Evolutionary conservation across 2,797 vertebrate species (phyloP), one percentile per base, ranked within the genome.

Genomic region (Dipus sagitta): DNA sequence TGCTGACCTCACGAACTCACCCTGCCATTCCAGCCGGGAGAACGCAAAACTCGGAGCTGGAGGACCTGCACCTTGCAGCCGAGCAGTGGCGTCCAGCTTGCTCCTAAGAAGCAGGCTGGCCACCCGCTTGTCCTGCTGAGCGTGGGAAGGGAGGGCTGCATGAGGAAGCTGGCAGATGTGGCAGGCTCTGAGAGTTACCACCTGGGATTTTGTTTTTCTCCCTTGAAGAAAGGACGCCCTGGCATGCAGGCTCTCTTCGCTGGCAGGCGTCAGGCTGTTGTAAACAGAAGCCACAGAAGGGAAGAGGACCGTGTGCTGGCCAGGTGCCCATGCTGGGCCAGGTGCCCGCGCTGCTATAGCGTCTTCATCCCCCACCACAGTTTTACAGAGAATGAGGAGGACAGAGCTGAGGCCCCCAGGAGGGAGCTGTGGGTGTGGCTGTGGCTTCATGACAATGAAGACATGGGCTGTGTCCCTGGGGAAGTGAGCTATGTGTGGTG

Each of bases 91-190:
- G 0, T 47, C 47, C 47, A 47, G 26, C 78, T 34, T 0, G 0
- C 4, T 26, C 83, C 85, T 79, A 42, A 74, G 15, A 64, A 74
- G 58, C 75, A 17, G 3, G 28, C 64, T 23, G 88, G 90, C 87
- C 94, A 95, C 94, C 96, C 92, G 92, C 90, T n/a, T 62, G 88
- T 70, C 84, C 93, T 83, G 93, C 68, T 74, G 92, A 89, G 70
- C 38, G 10, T 72, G 1, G 15, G 38, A 84, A 85, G 2, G 32
- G 75, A 76, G 65, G 9, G 67, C 81, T 54, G 72, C 79, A 80
- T 15, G 64, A 75, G 76, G 74, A 78, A 9, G 65, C 64, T 0
- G 92, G 92, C 91, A 78, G 86, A 60, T 23, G 94, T 64, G 13
- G 1, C 83, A 9, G 1, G 34, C 60, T 62, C 94, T 47, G 87